phyloP scores from a whole-genome alignment of 2,113 vertebrate species.

The Cinclus cinclus region DNA sequence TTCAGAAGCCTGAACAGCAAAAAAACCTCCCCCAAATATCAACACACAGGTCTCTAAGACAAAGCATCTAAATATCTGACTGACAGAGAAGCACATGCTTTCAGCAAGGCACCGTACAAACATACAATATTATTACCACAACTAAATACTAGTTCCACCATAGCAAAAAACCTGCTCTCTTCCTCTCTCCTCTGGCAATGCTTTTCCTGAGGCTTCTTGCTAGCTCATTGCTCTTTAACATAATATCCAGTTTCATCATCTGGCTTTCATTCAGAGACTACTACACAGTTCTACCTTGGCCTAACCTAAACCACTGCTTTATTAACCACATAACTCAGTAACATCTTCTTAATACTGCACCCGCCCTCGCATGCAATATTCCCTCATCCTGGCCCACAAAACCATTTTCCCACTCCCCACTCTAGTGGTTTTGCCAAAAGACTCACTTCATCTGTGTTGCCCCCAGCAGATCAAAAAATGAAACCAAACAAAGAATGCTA shows the following conservation, averaged over 20 bases:
- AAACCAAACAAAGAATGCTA: background rate
- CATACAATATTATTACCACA: rapidly evolving
- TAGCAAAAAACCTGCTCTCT: background rate
- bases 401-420: background rate
- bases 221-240: background rate
- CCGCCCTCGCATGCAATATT: background rate
- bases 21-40: background rate
- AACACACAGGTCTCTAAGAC: background rate
- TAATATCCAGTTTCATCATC: background rate
- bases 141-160: background rate
- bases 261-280: conserved; percentile 5
- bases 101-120: background rate
- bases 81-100: background rate
- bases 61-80: background rate
- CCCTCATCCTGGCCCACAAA: background rate
- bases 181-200: background rate
- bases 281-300: background rate
- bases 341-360: background rate
- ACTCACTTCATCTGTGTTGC: conserved; percentile 3
- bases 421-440: background rate
- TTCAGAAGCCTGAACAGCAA: background rate
- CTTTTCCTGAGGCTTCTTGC: background rate
- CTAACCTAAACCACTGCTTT: background rate
- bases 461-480: background rate
- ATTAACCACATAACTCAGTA: background rate